Percentiles rank a stretch among this genome's conserved stretches.
Conservation (phyloP, 1,140 invertebrate genomes). For the Berghia stephanieae region DNA sequence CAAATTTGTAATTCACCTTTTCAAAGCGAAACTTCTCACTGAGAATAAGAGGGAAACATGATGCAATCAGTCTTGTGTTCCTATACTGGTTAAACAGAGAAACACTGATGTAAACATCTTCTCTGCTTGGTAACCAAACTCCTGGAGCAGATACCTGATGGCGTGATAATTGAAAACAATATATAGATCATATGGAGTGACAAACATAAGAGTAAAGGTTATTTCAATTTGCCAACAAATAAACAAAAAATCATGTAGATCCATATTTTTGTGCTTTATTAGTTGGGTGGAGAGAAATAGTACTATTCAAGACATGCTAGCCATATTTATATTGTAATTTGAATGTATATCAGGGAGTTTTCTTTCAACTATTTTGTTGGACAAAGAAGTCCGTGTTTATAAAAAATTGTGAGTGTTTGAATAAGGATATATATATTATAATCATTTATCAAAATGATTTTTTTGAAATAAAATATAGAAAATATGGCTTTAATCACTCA, state of each 20-base stretch:
- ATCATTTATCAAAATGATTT: too few species aligned
- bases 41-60: constrained; percentile 60
- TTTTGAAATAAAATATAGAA: too few species aligned
- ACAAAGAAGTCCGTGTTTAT: too few species aligned
- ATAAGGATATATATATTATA: too few species aligned
- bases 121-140: constrained; percentile 61
- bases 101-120: constrained; percentile 62
- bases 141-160: constrained; percentile 63
- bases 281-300: too few species aligned
- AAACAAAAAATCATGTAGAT: neutral
- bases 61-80: constrained; percentile 53
- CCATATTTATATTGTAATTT: too few species aligned
- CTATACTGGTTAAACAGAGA: constrained; percentile 62
- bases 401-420: too few species aligned
- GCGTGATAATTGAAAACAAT: constrained; percentile 23
- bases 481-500: too few species aligned
- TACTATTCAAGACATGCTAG: too few species aligned
- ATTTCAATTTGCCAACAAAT: constrained; percentile 4
- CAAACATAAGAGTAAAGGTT: constrained; percentile 1
- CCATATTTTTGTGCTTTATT: neutral
- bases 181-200: neutral
- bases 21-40: constrained; percentile 62
- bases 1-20: constrained; percentile 55
- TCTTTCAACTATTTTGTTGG: too few species aligned
- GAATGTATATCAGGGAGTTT: too few species aligned